A percentile compares a stretch with the other conserved stretches of the same genome.
phyloP scores from a whole-genome alignment of 2,888 invertebrate species.

The Hemaris fuciformis region DNA sequence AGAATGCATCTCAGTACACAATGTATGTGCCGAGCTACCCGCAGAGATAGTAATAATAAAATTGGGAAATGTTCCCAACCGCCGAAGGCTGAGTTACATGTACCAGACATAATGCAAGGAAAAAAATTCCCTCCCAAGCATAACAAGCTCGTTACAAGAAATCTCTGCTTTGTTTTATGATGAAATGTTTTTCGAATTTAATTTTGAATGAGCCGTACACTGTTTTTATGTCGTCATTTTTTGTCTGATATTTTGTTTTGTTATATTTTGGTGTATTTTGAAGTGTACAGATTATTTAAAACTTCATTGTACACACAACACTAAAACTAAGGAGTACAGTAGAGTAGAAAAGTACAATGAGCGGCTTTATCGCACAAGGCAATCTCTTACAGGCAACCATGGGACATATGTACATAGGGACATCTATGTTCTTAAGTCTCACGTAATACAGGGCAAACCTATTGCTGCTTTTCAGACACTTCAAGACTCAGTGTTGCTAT shows the following conservation, averaged over 20 bases:
- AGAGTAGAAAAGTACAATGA: too few species aligned
- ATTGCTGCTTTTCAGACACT: too few species aligned
- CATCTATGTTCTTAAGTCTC: too few species aligned
- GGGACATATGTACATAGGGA: too few species aligned
- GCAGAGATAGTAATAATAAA: not conserved
- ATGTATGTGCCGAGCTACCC: not conserved
- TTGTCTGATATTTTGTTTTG: not conserved
- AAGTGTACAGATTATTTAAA: not conserved
- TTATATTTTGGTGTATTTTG: not conserved
- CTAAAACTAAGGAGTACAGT: too few species aligned
- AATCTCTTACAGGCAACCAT: too few species aligned
- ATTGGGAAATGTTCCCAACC: not conserved
- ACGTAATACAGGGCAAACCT: too few species aligned
- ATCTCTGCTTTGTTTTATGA: not conserved
- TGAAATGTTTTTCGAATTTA: not conserved
- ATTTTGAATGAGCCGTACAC: not conserved
- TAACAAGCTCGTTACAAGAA: not conserved
- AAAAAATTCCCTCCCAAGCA: not conserved
- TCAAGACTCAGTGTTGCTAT: too few species aligned
- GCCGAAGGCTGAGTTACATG: not conserved
- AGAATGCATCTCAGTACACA: not conserved
- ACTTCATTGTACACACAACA: too few species aligned
- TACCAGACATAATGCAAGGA: not conserved
- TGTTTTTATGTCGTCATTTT: not conserved
- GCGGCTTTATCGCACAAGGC: too few species aligned